phyloP scores from a whole-genome alignment of 2,113 vertebrate species.

The Leptobrachium leishanense region DNA sequence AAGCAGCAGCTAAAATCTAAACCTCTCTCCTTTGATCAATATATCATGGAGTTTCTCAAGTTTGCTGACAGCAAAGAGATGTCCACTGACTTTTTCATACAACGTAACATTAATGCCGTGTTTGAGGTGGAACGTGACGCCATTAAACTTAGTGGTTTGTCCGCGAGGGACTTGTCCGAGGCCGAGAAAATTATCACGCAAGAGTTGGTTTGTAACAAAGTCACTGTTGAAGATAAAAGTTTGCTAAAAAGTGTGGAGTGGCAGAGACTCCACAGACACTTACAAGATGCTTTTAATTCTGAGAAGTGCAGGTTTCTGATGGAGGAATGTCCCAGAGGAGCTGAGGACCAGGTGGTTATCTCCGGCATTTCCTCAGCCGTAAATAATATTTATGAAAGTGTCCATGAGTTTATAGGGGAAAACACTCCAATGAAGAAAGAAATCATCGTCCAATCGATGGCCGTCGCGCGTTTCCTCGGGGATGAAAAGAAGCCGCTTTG shows the following conservation, averaged over 20 bases:
- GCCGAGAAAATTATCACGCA: slow-evolving; percentile 69
- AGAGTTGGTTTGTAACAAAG: slow-evolving; percentile 55
- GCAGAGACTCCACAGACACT: slow-evolving; percentile 54
- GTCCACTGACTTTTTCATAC: slow-evolving; percentile 66
- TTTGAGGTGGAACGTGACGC: slow-evolving; percentile 60
- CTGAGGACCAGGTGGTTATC: slow-evolving; percentile 62
- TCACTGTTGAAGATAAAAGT: slow-evolving; percentile 63
- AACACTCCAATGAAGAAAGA: slow-evolving; percentile 62
- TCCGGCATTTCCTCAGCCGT: slow-evolving; percentile 66
- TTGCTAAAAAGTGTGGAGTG: slow-evolving; percentile 65
- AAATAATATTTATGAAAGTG: slow-evolving; percentile 42
- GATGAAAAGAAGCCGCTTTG: slow-evolving; percentile 45
- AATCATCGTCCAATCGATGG: slow-evolving; percentile 51
- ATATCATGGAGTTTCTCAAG: slow-evolving; percentile 69
- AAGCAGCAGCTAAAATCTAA: slow-evolving; percentile 55
- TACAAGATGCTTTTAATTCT: slow-evolving; percentile 53
- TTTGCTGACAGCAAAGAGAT: slow-evolving; percentile 57
- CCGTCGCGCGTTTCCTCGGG: slow-evolving; percentile 66
- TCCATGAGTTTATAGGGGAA: slow-evolving; percentile 69
- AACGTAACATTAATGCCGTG: slow-evolving; percentile 64
- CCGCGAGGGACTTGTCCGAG: slow-evolving; percentile 58
- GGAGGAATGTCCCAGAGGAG: slow-evolving; percentile 27
- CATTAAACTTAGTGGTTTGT: slow-evolving; percentile 63
- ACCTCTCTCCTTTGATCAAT: slow-evolving; percentile 53
- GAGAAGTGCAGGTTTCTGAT: slow-evolving; percentile 54